Base-by-base conservation (phyloP, 2,888 invertebrate species). In the Melinopterus prodromus region DNA sequence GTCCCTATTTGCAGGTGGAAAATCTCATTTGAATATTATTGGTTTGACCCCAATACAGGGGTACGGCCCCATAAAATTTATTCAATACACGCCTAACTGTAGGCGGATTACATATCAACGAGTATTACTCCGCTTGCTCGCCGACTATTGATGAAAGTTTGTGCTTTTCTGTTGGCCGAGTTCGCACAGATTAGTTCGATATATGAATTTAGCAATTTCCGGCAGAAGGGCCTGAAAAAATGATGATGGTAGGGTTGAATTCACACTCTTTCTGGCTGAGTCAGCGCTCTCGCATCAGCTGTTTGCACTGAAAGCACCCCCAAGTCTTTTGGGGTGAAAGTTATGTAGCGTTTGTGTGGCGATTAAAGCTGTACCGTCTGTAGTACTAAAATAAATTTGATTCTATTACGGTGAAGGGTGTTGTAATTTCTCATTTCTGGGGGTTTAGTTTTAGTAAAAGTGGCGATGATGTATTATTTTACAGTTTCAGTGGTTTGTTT, bases 1-100 rank as follows among this genome's bases (percentile, higher is more conserved):
- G 53, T 12, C 53, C 53, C 12, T 53, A 53, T 53, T 53, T 53
- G 53, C 53, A 53, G 53, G 53, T 53, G 35, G 74, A 74, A 74
- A 74, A 74, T 74, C 74, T 74, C 74, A 74, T 74, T 74, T 74
- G 74, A 74, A 74, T 74, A 74, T 36, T 74, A 74, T 74, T 74
- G 74, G 74, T 74, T 74, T 74, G 74, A 74, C 74, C 74, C 37
- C 74, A 35, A 74, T 74, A 36, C 74, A 26, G 9, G 37, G 37
- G 36, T 74, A n/a, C n/a, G 37, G 36, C 36, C 36, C 37, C 15
- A 37, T 35, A 37, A 37, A 74, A 74, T 74, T 35, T 74, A 74
- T 74, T 74, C 74, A 74, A 74, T 74, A 35, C 74, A 16, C 74
- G 36, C 37, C 15, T 37, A 74, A 74, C 35, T 37, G 37, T 35